Evolutionary conservation across 2,797 vertebrate species (phyloP).

Genomic region (Propithecus perrieri): DNA sequence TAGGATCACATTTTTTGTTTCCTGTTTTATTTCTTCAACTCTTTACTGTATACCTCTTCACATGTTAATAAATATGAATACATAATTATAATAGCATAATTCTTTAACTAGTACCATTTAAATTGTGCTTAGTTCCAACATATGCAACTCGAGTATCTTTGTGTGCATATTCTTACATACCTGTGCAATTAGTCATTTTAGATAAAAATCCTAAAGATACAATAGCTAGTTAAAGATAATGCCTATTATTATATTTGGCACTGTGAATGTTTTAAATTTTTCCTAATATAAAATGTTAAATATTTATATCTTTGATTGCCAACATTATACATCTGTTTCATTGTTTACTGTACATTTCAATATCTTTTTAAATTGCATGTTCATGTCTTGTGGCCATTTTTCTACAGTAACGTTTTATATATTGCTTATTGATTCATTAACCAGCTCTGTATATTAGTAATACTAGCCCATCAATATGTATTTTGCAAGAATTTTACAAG

Average conservation of each 20-base stretch:
- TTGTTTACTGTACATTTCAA: not conserved
- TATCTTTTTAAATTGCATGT: not conserved
- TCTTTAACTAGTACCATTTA: not conserved
- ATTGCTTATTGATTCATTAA: not conserved
- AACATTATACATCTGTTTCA: not conserved
- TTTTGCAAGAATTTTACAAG: not conserved
- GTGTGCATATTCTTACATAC: not conserved
- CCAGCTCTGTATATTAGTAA: not conserved
- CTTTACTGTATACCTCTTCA: not conserved
- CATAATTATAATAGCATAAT: not conserved
- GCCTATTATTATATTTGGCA: not conserved
- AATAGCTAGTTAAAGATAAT: not conserved
- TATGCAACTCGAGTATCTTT: not conserved
- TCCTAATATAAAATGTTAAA: not conserved
- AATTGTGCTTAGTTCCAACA: not conserved
- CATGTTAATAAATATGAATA: not conserved
- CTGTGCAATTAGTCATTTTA: not conserved
- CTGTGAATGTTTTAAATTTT: not conserved
- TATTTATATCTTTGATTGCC: not conserved
- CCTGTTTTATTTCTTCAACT: not conserved
- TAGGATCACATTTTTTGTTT: not conserved
- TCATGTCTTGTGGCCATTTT: not conserved
- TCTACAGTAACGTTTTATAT: not conserved
- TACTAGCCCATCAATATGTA: not conserved
- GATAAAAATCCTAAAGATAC: not conserved